Evolutionary conservation across 2,888 invertebrate species (phyloP).

Genomic region (Abrostola tripartita): DNA sequence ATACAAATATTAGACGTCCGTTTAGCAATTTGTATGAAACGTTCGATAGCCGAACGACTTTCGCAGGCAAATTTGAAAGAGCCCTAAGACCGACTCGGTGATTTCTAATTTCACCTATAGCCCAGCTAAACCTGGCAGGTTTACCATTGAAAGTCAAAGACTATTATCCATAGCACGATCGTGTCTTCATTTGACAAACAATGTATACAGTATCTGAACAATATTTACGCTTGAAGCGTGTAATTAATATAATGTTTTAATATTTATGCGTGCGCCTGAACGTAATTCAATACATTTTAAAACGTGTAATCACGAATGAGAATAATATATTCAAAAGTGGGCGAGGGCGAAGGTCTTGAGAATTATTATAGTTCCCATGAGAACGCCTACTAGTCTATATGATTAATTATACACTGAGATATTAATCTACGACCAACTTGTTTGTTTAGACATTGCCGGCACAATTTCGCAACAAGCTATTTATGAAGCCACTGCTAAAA

Average conservation of each 20-base stretch:
- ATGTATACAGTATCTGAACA: too few relatives aligned
- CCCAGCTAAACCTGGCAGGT: too few relatives aligned
- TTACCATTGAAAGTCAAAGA: too few relatives aligned
- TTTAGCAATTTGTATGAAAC: too few relatives aligned
- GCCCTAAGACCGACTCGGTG: too few relatives aligned
- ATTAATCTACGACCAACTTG: constrained; percentile 19
- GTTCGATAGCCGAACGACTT: too few relatives aligned
- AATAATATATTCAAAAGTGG: constrained; percentile 39
- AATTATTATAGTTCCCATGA: constrained; percentile 53
- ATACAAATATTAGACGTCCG: too few relatives aligned
- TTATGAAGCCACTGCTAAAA: not conserved
- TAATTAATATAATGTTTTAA: not conserved
- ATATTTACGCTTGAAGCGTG: too few relatives aligned
- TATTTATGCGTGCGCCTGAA: not conserved
- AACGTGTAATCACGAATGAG: constrained; percentile 35
- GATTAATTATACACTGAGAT: constrained; percentile 28
- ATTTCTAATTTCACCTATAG: too few relatives aligned
- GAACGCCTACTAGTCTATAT: constrained; percentile 51
- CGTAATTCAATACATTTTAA: constrained; percentile 9
- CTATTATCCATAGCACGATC: too few relatives aligned
- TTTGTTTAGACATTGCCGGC: constrained; percentile 15
- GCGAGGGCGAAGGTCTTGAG: constrained; percentile 47
- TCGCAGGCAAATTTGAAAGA: too few relatives aligned
- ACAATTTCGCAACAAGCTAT: not conserved
- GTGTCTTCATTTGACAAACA: too few relatives aligned